Conservation (phyloP, 1,140 invertebrate species). For the Amphibalanus amphitrite region DNA sequence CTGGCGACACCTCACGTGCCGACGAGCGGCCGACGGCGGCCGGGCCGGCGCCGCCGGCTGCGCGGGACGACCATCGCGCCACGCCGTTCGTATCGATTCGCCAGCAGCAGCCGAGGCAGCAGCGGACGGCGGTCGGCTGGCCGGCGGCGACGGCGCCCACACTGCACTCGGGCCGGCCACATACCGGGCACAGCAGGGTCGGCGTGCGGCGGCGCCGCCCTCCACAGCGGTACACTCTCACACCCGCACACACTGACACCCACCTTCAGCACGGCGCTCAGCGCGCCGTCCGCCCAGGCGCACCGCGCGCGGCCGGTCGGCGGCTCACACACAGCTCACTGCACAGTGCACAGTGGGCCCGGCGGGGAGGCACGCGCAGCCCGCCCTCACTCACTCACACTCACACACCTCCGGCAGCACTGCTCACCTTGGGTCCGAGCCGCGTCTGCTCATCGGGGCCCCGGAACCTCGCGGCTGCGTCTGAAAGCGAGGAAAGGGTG, state of each 20-base stretch:
- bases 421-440: background rate
- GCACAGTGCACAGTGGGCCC: too few species aligned
- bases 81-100: background rate
- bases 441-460: background rate
- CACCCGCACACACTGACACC: too few species aligned
- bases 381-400: background rate
- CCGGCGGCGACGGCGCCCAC: background rate
- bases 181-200: too few species aligned
- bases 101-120: too few species aligned
- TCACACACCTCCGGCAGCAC: background rate
- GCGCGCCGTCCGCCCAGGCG: too few species aligned
- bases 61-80: too few species aligned
- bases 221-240: too few species aligned
- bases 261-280: background rate
- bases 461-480: background rate
- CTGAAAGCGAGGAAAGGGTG: background rate
- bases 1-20: background rate
- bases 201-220: too few species aligned
- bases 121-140: too few species aligned
- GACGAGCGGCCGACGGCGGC: too few species aligned
- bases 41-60: background rate
- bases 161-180: background rate
- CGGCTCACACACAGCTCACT: background rate
- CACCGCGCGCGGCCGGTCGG: background rate
- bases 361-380: background rate